Evolutionary conservation across 2,888 invertebrate species (phyloP).

Genomic region (Drosophila vallismaia): DNA sequence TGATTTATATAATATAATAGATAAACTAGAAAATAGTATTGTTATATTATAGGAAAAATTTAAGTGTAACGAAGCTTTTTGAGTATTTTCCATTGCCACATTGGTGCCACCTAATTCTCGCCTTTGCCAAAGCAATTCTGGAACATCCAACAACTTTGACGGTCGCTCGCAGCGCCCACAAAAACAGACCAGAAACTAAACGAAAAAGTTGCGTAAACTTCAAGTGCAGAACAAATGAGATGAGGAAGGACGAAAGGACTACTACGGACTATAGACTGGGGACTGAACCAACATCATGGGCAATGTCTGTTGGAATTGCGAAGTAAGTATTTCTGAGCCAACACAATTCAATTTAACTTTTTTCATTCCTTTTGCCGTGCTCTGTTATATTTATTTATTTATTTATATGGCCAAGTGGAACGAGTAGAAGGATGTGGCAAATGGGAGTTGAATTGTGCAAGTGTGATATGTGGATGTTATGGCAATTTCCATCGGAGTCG

Average conservation of each 20-base stretch:
- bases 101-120: constrained; percentile 22
- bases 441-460: constrained; percentile 15
- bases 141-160: constrained; percentile 67
- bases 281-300: constrained; percentile 2
- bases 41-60: neutral
- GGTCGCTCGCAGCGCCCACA: constrained; percentile 61
- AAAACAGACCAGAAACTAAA: constrained; percentile 38
- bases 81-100: neutral
- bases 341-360: constrained; percentile 80
- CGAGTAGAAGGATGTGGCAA: neutral
- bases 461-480: constrained; percentile 62
- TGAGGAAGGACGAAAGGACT: constrained; percentile 8
- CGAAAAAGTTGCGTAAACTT: constrained; percentile 69
- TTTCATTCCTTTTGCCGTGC: constrained; percentile 71
- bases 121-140: constrained; percentile 45
- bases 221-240: constrained; percentile 56
- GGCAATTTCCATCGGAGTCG: constrained; percentile 66
- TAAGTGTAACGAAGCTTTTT: no score
- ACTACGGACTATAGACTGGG: constrained; percentile 9
- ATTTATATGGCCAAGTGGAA: constrained; percentile 21
- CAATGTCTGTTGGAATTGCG: constrained; percentile 22
- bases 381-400: constrained; percentile 76
- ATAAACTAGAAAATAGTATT: neutral
- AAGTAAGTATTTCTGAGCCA: constrained; percentile 70
- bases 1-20: neutral